These are phyloP conservation scores for Panopea generosa DNA, from an alignment of 2,888 invertebrate genomes.

Conservation along the genomic window DNA sequence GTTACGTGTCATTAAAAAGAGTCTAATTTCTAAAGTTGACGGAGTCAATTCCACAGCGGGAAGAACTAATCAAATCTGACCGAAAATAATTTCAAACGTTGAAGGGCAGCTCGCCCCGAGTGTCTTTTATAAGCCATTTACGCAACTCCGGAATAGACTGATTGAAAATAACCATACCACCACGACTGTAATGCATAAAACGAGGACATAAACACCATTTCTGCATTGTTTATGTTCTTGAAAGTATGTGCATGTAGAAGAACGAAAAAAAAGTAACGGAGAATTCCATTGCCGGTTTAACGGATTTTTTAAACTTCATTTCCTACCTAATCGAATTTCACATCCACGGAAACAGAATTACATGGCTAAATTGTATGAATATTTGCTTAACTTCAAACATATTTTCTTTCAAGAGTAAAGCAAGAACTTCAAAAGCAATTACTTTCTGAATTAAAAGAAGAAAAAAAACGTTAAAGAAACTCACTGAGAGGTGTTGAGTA, in stretches of 20 bases:
- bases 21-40: too few relatives aligned
- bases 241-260: constrained; percentile 13
- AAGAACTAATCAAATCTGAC: too few relatives aligned
- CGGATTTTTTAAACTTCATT: neutral
- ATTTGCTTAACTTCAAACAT: neutral
- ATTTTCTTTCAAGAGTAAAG: neutral
- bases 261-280: too few relatives aligned
- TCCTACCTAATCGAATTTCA: constrained; percentile 6
- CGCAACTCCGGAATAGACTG: constrained; percentile 10
- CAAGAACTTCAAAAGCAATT: too few relatives aligned
- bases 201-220: constrained; percentile 18
- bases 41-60: too few relatives aligned
- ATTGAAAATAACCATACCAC: constrained; percentile 15
- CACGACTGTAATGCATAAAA: constrained; percentile 32
- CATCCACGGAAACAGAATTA: constrained; percentile 9
- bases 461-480: too few relatives aligned
- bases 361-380: constrained; percentile 2
- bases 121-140: neutral
- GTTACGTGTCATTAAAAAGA: too few relatives aligned
- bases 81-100: constrained; percentile 7
- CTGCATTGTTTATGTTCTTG: constrained; percentile 12
- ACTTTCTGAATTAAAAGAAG: too few relatives aligned
- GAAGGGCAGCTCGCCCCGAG: neutral
- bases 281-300: neutral
- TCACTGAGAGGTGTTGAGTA: too few relatives aligned